phyloP scores from a whole-genome alignment of 64 coral and sea anemone genomes.

The Cladopsammia gracilis region DNA sequence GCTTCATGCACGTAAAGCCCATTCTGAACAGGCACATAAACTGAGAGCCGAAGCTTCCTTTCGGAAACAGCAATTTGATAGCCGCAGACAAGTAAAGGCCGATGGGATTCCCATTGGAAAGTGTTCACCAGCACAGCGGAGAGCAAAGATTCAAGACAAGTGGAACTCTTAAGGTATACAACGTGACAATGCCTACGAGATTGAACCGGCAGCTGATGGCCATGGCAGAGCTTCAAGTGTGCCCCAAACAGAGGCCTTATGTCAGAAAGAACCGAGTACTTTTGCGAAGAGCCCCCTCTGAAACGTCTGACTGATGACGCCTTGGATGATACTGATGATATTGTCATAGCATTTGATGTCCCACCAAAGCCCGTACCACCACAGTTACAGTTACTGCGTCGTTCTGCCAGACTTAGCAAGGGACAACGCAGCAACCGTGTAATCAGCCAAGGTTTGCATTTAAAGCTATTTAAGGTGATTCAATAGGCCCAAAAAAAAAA shows the following conservation, averaged over 20 bases:
- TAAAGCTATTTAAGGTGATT: background rate
- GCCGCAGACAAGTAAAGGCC: conserved; percentile 7
- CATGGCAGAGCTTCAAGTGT: conserved; percentile 66
- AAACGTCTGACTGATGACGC: background rate
- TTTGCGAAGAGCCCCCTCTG: background rate
- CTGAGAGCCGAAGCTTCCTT: conserved; percentile 11
- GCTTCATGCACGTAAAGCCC: background rate
- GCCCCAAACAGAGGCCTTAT: conserved; percentile 9
- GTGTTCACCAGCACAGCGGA: background rate
- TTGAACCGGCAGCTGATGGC: conserved; percentile 64
- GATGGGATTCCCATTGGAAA: background rate
- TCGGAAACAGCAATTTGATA: conserved; percentile 32
- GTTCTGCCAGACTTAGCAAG: conserved; percentile 25
- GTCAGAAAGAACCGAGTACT: background rate
- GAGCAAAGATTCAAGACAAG: conserved; percentile 68
- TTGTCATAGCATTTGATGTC: background rate
- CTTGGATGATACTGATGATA: background rate
- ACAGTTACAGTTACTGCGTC: conserved; percentile 7
- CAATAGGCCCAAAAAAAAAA: too few species aligned
- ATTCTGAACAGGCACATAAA: conserved; percentile 12
- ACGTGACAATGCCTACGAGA: conserved; percentile 69
- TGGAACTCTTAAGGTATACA: conserved; percentile 47
- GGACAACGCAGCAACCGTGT: background rate
- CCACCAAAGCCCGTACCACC: background rate
- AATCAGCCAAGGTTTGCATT: background rate